phyloP scores from a whole-genome alignment of 2,888 invertebrate species.

The Sepioteuthis lessoniana region DNA sequence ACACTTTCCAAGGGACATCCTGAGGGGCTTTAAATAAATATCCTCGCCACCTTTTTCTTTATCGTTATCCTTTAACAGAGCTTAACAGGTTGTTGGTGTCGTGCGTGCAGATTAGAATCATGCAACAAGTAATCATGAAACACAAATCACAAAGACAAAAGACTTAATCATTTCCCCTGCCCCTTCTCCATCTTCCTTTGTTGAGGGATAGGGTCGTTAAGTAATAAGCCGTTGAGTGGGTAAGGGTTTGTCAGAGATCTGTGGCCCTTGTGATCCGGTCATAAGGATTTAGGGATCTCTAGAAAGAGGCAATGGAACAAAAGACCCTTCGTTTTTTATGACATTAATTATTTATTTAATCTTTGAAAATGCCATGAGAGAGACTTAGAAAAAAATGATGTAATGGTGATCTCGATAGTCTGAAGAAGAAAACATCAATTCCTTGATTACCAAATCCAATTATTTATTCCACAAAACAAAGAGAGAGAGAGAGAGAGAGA shows the following conservation, averaged over 20 bases:
- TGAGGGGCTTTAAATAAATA: neutral
- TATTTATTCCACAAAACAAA: neutral
- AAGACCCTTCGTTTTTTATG: neutral
- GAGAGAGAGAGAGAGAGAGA: neutral
- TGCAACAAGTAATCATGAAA: neutral
- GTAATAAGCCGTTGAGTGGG: neutral
- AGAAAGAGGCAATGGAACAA: neutral
- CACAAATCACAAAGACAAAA: neutral
- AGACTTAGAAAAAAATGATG: neutral
- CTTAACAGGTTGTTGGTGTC: slow-evolving; percentile 17
- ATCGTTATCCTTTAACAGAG: neutral
- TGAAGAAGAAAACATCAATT: no score
- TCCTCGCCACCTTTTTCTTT: neutral
- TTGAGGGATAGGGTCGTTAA: neutral
- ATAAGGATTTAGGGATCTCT: neutral
- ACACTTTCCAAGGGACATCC: neutral
- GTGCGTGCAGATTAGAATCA: neutral
- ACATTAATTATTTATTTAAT: slow-evolving; percentile 10
- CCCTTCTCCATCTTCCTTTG: neutral
- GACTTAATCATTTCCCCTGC: neutral
- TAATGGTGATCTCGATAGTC: no score
- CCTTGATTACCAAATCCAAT: no score
- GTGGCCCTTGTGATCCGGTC: neutral
- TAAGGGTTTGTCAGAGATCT: neutral
- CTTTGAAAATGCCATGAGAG: neutral